Conservation (phyloP, 2,113 vertebrate species). For the Boulengeromyrus knoepffleri region DNA sequence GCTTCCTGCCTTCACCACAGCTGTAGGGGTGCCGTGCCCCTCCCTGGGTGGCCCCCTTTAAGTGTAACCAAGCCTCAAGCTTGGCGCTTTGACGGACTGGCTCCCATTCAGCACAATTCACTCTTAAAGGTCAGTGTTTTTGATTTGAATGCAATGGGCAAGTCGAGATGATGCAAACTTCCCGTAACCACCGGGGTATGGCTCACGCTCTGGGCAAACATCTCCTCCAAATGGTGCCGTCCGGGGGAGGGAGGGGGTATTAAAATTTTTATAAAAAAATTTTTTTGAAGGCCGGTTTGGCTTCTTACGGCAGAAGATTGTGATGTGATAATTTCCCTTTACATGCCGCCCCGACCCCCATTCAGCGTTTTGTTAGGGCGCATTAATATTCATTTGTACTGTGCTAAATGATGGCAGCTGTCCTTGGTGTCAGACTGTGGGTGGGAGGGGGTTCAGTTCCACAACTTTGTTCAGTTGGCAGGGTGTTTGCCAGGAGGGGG, state of each 20-base stretch:
- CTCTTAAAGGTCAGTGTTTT: conserved; percentile 15
- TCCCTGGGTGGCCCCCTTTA: not conserved
- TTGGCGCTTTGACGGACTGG: not conserved
- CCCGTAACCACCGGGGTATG: not conserved
- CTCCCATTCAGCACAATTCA: not conserved
- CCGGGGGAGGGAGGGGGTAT: not conserved
- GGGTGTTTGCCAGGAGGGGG: not conserved
- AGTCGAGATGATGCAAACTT: not conserved
- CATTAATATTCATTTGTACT: not conserved
- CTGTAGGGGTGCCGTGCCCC: not conserved
- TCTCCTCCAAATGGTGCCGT: not conserved
- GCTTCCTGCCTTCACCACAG: not conserved
- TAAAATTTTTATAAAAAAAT: not conserved
- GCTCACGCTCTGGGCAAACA: not conserved
- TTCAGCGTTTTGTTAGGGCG: not conserved
- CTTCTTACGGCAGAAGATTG: not conserved
- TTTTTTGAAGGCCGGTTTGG: not conserved
- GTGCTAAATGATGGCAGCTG: not conserved
- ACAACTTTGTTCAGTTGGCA: not conserved
- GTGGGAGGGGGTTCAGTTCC: not conserved
- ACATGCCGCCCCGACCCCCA: not conserved
- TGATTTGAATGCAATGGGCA: conserved; percentile 3
- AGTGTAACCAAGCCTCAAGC: not conserved
- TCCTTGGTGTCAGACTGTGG: not conserved
- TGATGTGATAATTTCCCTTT: not conserved